Conservation (phyloP, 2,113 vertebrate species). For the Drymodes brunneopygia region DNA sequence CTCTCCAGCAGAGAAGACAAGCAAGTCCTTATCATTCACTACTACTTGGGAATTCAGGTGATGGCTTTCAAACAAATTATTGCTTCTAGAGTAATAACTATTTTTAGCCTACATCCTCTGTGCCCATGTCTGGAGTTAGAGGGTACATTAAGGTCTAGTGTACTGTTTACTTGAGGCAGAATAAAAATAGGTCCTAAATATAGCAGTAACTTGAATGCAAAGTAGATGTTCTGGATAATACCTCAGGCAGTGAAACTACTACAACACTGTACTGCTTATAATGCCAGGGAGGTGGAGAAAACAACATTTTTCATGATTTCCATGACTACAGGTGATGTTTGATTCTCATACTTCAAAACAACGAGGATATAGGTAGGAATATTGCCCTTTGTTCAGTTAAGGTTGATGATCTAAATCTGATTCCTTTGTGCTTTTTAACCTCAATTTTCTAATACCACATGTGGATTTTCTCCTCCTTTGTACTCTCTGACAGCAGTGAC, state of each 20-base stretch:
- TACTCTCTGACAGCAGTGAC: not conserved
- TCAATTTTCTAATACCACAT: fast-evolving
- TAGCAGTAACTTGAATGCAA: conserved; percentile 21
- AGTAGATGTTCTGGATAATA: conserved; percentile 23
- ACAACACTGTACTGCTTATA: not conserved
- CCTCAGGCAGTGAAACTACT: not conserved
- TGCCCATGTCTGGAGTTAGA: conserved; percentile 39
- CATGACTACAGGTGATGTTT: not conserved
- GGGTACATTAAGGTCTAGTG: conserved; percentile 54
- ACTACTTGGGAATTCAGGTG: conserved; percentile 21
- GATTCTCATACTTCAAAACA: not conserved
- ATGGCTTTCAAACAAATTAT: conserved; percentile 29
- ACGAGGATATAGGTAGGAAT: not conserved
- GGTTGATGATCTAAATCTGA: not conserved
- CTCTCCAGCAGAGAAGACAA: conserved; percentile 4
- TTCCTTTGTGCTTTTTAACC: not conserved
- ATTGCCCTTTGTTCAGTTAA: not conserved
- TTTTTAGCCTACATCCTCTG: conserved; percentile 50
- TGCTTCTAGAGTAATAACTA: conserved; percentile 38
- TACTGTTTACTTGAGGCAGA: conserved; percentile 30
- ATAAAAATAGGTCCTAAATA: conserved; percentile 61
- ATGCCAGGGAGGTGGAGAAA: not conserved
- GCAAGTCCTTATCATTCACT: not conserved
- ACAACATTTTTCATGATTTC: not conserved
- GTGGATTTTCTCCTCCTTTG: not conserved